These are phyloP conservation scores for Aethes cnicana DNA, from an alignment of 2,888 invertebrate species.

Conservation along the genomic window DNA sequence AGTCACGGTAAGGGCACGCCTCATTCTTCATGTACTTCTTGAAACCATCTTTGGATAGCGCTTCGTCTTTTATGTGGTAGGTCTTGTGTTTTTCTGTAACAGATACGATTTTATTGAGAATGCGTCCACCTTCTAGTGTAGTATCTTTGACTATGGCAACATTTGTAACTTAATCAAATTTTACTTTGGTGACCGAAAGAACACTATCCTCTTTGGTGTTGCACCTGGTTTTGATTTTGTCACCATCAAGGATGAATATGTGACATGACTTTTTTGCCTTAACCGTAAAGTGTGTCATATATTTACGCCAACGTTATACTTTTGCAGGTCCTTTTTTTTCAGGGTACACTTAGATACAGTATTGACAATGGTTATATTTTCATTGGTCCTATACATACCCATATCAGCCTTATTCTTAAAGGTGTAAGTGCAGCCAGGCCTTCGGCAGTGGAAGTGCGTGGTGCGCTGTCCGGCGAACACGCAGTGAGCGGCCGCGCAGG, in stretches of 20 bases:
- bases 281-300: background rate
- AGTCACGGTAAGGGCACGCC: conserved; percentile 93
- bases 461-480: conserved; percentile 96
- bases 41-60: conserved; percentile 96
- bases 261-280: too few species aligned
- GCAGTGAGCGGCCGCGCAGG: conserved; percentile 95
- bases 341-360: too few species aligned
- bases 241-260: too few species aligned
- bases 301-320: background rate
- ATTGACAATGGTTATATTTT: background rate
- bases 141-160: too few species aligned
- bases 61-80: conserved; percentile 98
- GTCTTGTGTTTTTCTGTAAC: conserved; percentile 97
- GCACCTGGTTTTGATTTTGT: too few species aligned
- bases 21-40: conserved; percentile 99
- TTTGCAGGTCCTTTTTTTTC: too few species aligned
- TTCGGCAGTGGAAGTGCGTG: conserved; percentile 98
- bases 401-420: conserved; percentile 99
- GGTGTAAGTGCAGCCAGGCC: conserved; percentile 95
- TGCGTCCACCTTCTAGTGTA: too few species aligned
- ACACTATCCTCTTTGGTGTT: too few species aligned
- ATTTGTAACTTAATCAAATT: too few species aligned
- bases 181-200: too few species aligned
- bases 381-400: conserved; percentile 88
- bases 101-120: too few species aligned